phyloP scores from a whole-genome alignment of 2,888 invertebrate genomes.

The Trichacis sp. region DNA sequence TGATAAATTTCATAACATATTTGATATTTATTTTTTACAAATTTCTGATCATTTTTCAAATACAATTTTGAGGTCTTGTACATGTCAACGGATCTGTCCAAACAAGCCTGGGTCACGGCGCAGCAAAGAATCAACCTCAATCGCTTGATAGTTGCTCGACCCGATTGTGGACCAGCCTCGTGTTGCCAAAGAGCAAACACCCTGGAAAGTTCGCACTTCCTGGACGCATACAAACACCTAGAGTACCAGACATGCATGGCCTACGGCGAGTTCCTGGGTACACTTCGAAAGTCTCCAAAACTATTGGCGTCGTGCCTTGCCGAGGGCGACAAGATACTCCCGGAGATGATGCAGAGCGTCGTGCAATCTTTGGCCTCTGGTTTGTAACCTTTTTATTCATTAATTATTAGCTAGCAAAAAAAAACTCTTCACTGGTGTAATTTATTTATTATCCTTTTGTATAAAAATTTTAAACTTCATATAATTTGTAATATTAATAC shows the following conservation, averaged over 20 bases:
- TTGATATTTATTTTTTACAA: too few species aligned
- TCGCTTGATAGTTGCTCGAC: conserved; percentile 79
- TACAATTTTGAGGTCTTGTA: conserved; percentile 70
- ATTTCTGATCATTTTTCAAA: too few species aligned
- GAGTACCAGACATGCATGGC: conserved; percentile 82
- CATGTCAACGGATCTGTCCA: conserved; percentile 74
- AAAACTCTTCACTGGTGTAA: too few species aligned
- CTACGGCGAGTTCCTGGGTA: conserved; percentile 78
- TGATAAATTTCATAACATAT: too few species aligned
- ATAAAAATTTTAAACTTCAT: too few species aligned
- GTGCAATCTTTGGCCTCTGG: conserved; percentile 75
- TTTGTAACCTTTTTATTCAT: too few species aligned
- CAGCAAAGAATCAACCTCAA: conserved; percentile 88
- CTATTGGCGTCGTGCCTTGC: conserved; percentile 79
- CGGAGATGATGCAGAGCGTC: conserved; percentile 68
- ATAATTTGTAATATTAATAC: too few species aligned
- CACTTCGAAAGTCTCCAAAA: conserved; percentile 77
- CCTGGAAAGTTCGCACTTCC: conserved; percentile 76
- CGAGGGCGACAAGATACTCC: conserved; percentile 74
- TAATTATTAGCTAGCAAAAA: too few species aligned
- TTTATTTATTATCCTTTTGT: too few species aligned
- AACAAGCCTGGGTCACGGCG: conserved; percentile 88
- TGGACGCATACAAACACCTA: conserved; percentile 86
- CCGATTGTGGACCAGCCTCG: conserved; percentile 81
- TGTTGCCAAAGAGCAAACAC: conserved; percentile 80